These are phyloP conservation scores for Eulimnadia texana DNA, from an alignment of 1,140 invertebrate species.

Conservation along the genomic window DNA sequence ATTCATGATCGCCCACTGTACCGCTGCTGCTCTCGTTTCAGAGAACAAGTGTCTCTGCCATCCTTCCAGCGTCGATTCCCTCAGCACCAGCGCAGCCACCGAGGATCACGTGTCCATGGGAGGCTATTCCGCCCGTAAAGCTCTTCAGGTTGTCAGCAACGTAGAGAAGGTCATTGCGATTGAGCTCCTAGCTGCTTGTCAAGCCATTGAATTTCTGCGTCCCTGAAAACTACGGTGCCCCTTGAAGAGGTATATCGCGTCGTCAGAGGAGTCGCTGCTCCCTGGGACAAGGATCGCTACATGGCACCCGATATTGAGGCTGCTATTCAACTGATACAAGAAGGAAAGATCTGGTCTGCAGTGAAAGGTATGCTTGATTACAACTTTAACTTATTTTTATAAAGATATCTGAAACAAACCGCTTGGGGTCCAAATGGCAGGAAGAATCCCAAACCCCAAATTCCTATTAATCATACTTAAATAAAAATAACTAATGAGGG, in stretches of 20 bases:
- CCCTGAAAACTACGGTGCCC: slow-evolving; percentile 52
- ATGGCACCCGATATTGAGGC: slow-evolving; percentile 51
- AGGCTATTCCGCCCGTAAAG: slow-evolving; percentile 53
- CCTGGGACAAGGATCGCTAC: slow-evolving; percentile 47
- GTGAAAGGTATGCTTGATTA: slow-evolving; percentile 22
- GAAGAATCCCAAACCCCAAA: too few relatives aligned
- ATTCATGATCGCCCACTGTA: slow-evolving; percentile 61
- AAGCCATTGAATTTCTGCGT: slow-evolving; percentile 57
- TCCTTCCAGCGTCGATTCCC: slow-evolving; percentile 52
- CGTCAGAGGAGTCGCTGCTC: slow-evolving; percentile 41
- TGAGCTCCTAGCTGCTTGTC: slow-evolving; percentile 52
- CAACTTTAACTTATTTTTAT: background rate
- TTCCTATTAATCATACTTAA: background rate
- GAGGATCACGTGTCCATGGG: slow-evolving; percentile 67
- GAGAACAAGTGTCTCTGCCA: slow-evolving; percentile 64
- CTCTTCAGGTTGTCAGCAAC: slow-evolving; percentile 44
- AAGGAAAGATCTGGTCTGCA: slow-evolving; percentile 41
- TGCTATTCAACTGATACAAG: slow-evolving; percentile 38
- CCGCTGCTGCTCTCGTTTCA: slow-evolving; percentile 50
- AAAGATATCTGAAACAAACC: background rate
- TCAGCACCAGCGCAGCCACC: slow-evolving; percentile 56
- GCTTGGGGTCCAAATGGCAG: slow-evolving; percentile 2
- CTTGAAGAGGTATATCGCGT: slow-evolving; percentile 50
- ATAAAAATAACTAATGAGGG: background rate
- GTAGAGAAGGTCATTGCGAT: slow-evolving; percentile 54